Percentiles rank a stretch among this genome's conserved stretches.
phyloP scores from a whole-genome alignment of 2,797 vertebrate genomes.

The Takifugu rubripes region DNA sequence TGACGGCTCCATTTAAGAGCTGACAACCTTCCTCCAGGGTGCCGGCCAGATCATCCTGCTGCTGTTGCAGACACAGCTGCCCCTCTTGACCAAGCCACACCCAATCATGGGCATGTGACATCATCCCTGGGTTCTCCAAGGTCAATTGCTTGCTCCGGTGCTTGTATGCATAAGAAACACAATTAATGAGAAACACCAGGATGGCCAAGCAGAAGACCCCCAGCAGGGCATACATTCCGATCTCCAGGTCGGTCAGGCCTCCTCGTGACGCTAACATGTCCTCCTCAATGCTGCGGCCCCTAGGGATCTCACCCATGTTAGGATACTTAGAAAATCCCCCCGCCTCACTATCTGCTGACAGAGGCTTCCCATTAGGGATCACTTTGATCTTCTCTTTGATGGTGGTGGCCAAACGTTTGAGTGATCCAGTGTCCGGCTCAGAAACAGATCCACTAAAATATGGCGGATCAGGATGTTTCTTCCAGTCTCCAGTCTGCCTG shows the following conservation, averaged over 20 bases:
- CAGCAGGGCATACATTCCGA: conserved; percentile 94
- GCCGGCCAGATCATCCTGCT: conserved; percentile 81
- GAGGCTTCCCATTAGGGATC: conserved; percentile 71
- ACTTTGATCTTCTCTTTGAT: conserved; percentile 63
- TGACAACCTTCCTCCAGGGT: conserved; percentile 80
- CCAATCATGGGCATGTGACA: conserved; percentile 94
- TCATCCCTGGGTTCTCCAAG: conserved; percentile 80
- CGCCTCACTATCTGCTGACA: conserved; percentile 71
- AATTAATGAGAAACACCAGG: conserved; percentile 94
- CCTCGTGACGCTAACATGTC: conserved; percentile 78
- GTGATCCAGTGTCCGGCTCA: conserved; percentile 76
- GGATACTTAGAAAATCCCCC: conserved; percentile 88
- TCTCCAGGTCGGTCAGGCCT: conserved; percentile 89
- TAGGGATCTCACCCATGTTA: conserved; percentile 80
- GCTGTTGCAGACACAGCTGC: conserved; percentile 77
- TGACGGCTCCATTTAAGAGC: conserved; percentile 77
- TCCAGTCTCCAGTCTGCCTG: no score
- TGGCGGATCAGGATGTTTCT: conserved; percentile 69
- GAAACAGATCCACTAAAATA: conserved; percentile 73
- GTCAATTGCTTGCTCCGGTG: conserved; percentile 91
- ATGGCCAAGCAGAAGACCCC: conserved; percentile 96
- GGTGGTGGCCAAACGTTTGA: conserved; percentile 74
- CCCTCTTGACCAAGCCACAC: conserved; percentile 93
- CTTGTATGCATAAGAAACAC: conserved; percentile 89
- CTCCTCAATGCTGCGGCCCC: conserved; percentile 71